Base-by-base conservation (phyloP, 2,113 vertebrate species). In the Chamaea fasciata region DNA sequence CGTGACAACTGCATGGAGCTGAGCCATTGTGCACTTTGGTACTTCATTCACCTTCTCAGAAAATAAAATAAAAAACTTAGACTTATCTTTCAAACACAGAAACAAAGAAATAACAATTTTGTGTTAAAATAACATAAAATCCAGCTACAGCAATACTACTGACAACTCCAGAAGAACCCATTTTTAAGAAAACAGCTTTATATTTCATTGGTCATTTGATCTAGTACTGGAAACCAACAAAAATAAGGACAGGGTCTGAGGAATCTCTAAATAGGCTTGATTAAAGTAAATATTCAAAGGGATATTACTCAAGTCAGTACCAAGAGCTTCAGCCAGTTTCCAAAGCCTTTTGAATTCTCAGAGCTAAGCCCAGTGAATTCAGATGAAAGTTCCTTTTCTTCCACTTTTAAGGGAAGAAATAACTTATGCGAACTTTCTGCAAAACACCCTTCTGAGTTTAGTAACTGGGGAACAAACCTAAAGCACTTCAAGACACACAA, bases 301-400 rank as follows among this genome's bases (percentile, higher is more conserved):
- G 44, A 53, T 95, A 86, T 83, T 78, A 92, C 88, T 85, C 90
- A 93, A 92, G 62, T 74, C 60, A 81, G 52, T 33, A 94, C 70
- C 76, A 84, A 89, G 49, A 70, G 20, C 68, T 53, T 85, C 83
- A 88, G 82, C 52, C 83, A 83, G 76, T 69, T 96, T 87, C 89
- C 74, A 76, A 90, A 59, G 94, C 57, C 87, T 92, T 92, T 89
- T 95, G 94, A 94, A 94, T 93, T 95, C 87, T 76, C 63, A 85
- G 56, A 92, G 80, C 56, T 95, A 92, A 96, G 71, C 73, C 63
- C 28, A 2, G 85, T 94, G 92, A 60, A 96, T 96, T 85, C 74
- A 91, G 92, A 93, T 93, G 83, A 97, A 96, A 96, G 76, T 92
- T 90, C 55, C 83, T 89, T 95, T 94, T 95, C 91, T 97, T 95